These are phyloP conservation scores for Acropora yongei DNA, from an alignment of 64 coral and sea anemone genomes.

Conservation along the genomic window DNA sequence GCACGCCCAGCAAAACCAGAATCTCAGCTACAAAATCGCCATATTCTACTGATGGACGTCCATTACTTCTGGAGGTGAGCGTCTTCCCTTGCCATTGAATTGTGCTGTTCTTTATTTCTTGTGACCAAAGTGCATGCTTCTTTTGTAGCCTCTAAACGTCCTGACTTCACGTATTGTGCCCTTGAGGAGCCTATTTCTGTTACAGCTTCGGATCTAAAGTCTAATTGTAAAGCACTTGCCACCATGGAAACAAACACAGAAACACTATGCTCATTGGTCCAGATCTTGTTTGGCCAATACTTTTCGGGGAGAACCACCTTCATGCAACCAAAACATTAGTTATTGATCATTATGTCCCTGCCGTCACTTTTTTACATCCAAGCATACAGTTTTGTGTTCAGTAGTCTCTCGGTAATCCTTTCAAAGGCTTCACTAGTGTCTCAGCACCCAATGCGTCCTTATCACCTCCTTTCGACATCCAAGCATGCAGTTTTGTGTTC, in stretches of 20 bases:
- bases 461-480: neutral
- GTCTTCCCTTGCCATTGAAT: too few relatives aligned
- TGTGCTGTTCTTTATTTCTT: too few relatives aligned
- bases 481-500: neutral
- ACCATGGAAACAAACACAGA: constrained; percentile 12
- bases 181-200: constrained; percentile 29
- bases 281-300: constrained; percentile 46
- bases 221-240: neutral
- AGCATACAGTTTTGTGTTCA: too few relatives aligned
- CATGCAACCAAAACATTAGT: constrained; percentile 37
- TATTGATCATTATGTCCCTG: constrained; percentile 11
- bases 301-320: constrained; percentile 55
- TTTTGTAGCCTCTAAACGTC: too few relatives aligned
- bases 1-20: too few relatives aligned
- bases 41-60: too few relatives aligned
- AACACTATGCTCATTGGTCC: constrained; percentile 45
- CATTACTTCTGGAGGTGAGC: too few relatives aligned
- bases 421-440: too few relatives aligned
- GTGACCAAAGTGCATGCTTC: too few relatives aligned
- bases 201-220: constrained; percentile 5
- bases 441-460: too few relatives aligned
- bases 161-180: constrained; percentile 1
- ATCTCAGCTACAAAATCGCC: too few relatives aligned
- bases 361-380: neutral
- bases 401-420: too few relatives aligned